Evolutionary conservation across 1,140 invertebrate species (phyloP), one percentile per base, ranked within the genome.

Genomic region (Nomia melanderi): DNA sequence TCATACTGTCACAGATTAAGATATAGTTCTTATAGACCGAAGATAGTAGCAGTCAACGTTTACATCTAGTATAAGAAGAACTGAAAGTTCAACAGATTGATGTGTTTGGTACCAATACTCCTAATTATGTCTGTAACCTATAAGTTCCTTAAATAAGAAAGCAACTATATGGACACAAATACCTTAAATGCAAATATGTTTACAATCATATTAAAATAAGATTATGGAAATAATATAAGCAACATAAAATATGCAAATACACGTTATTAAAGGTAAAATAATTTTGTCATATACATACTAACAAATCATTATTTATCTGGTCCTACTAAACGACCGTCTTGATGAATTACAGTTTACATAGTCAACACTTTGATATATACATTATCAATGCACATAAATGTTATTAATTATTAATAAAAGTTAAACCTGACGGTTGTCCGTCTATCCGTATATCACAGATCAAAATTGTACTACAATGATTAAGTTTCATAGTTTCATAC

Each of bases 401-500:
- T 65, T 66, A 54, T 25, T 17, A 56, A 23, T 23, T 11, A 73
- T 3, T 59, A 11, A 23, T 20, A 27, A 56, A 41, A 50, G 44
- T 65, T 50, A 82, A 57, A 83, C 59, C 65, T 84, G 74, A 84
- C 78, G 78, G 80, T 81, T 82, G 78, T 88, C 87, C 86, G 85
- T 87, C 86, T 85, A 87, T 87, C 84, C 79, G 78, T 79, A 14
- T 71, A 72, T 66, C 53, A 63, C 9, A 76, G 57, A 63, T 47
- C 66, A 27, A n/a, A 50, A 53, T 8, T 78, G 41, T 23, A 23
- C 23, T 60, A 67, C 33, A 50, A 56, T 39, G 17, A 67, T 57
- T 14, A 53, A 33, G 29, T 57, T 31, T 50, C 1, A 17, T 63
- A n/a, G 50, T 64, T 76, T 33, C 25, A 25, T 17, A 17, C 53